Percentiles rank a stretch among this genome's conserved stretches.
These are phyloP conservation scores for Tursiops truncatus DNA, from an alignment of 2,113 vertebrate genomes.

Conservation along the genomic window DNA sequence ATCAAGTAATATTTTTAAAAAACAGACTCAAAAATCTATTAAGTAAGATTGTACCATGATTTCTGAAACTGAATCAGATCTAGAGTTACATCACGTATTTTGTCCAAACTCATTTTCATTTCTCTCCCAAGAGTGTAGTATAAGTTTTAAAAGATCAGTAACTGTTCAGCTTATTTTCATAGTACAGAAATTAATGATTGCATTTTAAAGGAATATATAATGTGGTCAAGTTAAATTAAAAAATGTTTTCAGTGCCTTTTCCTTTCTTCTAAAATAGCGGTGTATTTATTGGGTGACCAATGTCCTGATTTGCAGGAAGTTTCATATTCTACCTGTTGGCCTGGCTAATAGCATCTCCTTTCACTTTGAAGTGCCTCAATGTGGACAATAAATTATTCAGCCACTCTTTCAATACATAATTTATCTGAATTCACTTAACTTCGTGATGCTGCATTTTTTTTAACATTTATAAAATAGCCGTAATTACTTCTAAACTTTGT, in stretches of 20 bases:
- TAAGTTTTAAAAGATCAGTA: neutral
- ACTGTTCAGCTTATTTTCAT: neutral
- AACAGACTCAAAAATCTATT: neutral
- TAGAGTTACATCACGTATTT: neutral
- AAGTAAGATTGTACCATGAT: neutral
- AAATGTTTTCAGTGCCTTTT: neutral
- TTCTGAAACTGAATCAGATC: neutral
- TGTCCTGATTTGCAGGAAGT: neutral
- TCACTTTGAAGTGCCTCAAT: neutral
- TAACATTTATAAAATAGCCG: neutral
- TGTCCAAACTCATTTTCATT: neutral
- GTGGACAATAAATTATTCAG: neutral
- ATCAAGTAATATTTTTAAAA: neutral
- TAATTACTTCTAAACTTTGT: slow-evolving; percentile 17
- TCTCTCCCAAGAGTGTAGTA: neutral
- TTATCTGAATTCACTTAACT: slow-evolving; percentile 31
- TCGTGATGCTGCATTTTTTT: slow-evolving; percentile 30
- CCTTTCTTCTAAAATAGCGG: neutral
- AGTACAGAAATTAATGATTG: neutral
- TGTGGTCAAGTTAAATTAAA: neutral
- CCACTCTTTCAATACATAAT: neutral
- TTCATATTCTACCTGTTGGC: neutral
- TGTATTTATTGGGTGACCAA: neutral
- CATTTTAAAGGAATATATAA: neutral
- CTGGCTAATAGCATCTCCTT: neutral